Evolutionary conservation across 1,140 invertebrate species (phyloP).

Genomic region (Littorina saxatilis): DNA sequence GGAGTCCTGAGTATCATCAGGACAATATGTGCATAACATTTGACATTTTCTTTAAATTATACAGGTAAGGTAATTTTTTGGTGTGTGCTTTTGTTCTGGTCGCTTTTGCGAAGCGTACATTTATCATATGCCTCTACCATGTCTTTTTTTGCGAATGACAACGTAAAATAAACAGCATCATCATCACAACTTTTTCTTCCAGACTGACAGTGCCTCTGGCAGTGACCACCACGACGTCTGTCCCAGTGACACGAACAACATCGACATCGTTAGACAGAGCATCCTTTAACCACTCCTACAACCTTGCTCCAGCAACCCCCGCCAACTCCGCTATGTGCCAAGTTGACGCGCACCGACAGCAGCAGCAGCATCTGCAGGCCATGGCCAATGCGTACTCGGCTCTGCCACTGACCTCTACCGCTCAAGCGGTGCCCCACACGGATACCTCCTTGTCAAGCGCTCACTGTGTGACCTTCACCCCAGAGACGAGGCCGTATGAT

Average conservation of each 20-base stretch:
- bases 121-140: neutral
- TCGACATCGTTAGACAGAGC: neutral
- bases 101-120: no score
- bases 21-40: no score
- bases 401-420: slow-evolving; percentile 10
- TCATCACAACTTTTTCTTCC: no score
- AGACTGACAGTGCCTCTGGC: neutral
- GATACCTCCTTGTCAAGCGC: neutral
- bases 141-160: neutral
- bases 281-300: neutral
- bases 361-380: slow-evolving; percentile 1
- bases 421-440: neutral
- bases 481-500: neutral
- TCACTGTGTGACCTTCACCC: neutral
- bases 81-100: no score
- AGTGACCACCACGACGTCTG: neutral
- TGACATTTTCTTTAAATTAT: no score
- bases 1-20: no score
- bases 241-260: neutral
- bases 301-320: neutral
- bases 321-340: neutral
- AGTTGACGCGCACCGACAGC: neutral
- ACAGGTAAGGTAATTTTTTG: no score
- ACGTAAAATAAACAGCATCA: no score
- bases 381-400: slow-evolving; percentile 17